Conservation (phyloP, 1,140 invertebrate genomes). For the Nasonia giraulti region DNA sequence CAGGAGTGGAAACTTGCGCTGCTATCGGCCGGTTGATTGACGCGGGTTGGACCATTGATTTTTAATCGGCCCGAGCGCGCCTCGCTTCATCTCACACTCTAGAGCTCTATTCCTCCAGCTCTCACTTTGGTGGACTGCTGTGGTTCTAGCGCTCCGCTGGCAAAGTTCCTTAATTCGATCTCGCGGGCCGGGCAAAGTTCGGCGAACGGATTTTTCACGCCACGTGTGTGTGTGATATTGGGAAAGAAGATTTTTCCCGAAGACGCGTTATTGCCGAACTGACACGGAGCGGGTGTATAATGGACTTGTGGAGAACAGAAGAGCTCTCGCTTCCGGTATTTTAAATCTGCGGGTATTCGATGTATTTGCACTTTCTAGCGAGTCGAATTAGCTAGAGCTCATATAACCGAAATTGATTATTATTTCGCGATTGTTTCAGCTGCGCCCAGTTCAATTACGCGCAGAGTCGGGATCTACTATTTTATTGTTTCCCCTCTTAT, state of each 20-base stretch:
- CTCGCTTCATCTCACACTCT: not conserved
- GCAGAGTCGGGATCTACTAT: not conserved
- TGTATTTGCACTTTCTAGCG: not conserved
- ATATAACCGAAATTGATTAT: not conserved
- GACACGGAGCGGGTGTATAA: too few species aligned
- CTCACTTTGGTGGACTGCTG: not conserved
- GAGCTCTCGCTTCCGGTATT: too few species aligned
- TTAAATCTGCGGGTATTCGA: too few species aligned
- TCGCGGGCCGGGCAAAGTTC: not conserved
- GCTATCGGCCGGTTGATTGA: slow-evolving; percentile 11
- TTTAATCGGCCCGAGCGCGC: slow-evolving; percentile 22
- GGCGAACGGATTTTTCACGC: not conserved
- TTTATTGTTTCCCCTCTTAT: not conserved
- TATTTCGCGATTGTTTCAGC: not conserved
- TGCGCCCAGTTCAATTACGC: not conserved
- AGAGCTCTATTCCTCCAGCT: not conserved
- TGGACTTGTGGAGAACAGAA: too few species aligned
- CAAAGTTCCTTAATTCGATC: slow-evolving; percentile 46
- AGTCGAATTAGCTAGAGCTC: not conserved
- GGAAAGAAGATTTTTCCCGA: not conserved
- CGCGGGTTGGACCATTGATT: slow-evolving; percentile 32
- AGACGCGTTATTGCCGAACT: not conserved
- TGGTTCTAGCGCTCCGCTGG: not conserved
- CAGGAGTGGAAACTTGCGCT: not conserved
- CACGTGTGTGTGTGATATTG: not conserved